phyloP scores from a whole-genome alignment of 2,888 invertebrate species.

The Ophion ventricosus region DNA sequence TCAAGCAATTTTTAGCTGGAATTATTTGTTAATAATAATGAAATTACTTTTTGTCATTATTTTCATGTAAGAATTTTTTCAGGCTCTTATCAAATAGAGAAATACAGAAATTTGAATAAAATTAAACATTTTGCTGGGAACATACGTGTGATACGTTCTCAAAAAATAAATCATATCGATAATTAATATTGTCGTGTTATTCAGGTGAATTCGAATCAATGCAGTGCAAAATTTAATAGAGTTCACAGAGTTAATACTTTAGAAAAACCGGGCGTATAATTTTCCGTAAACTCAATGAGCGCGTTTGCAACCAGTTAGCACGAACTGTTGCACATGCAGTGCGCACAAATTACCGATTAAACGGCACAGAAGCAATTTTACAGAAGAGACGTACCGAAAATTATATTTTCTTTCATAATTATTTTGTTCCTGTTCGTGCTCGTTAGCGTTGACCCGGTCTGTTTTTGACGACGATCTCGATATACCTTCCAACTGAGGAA shows the following conservation, averaged over 20 bases:
- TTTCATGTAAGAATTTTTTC: too few species aligned
- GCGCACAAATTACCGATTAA: neutral
- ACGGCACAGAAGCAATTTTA: neutral
- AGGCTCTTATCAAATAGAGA: too few species aligned
- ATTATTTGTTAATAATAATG: too few species aligned
- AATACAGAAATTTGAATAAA: too few species aligned
- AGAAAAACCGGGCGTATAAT: neutral
- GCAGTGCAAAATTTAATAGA: neutral
- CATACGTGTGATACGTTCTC: too few species aligned
- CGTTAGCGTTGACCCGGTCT: constrained; percentile 67
- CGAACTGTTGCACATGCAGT: neutral
- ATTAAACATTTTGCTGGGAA: too few species aligned
- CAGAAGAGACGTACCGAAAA: constrained; percentile 73
- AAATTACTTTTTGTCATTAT: too few species aligned
- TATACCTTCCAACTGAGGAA: constrained; percentile 76
- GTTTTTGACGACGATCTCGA: constrained; percentile 61
- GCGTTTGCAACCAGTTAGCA: neutral
- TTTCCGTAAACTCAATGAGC: neutral
- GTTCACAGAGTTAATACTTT: neutral
- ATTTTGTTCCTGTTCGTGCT: constrained; percentile 63
- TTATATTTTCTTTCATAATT: constrained; percentile 78
- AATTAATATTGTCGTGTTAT: neutral
- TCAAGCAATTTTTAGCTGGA: too few species aligned
- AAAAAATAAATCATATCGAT: too few species aligned
- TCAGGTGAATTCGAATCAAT: neutral